A percentile compares a stretch with the other conserved stretches of the same genome.
Conservation (phyloP, 2,113 vertebrate genomes). For the Lasiurus cinereus region DNA sequence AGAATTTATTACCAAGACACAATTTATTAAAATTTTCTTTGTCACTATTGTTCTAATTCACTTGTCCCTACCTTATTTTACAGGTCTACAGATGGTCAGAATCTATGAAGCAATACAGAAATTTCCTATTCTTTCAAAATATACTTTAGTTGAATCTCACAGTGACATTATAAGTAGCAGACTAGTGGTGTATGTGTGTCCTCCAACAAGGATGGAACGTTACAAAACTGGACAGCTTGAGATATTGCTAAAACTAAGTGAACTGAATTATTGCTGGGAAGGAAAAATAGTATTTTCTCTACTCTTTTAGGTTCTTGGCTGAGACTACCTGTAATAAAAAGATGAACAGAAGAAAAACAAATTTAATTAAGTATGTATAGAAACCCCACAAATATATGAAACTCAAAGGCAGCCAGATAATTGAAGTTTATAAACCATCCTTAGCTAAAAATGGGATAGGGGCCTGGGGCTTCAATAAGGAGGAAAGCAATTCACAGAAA, state of each 20-base stretch:
- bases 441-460: neutral
- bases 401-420: neutral
- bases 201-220: neutral
- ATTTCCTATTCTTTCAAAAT: slow-evolving; percentile 28
- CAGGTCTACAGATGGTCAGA: neutral
- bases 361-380: neutral
- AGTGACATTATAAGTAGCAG: neutral
- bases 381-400: neutral
- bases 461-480: neutral
- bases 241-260: neutral
- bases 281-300: neutral
- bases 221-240: neutral
- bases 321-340: neutral
- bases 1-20: neutral
- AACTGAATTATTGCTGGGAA: neutral
- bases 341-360: neutral
- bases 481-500: neutral
- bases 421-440: neutral
- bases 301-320: neutral
- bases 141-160: neutral
- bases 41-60: neutral
- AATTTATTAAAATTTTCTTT: neutral
- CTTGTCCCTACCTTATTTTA: neutral
- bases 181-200: neutral
- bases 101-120: neutral